These are phyloP conservation scores for Stenichneumon culpator DNA, from an alignment of 2,888 invertebrate genomes.

Conservation along the genomic window DNA sequence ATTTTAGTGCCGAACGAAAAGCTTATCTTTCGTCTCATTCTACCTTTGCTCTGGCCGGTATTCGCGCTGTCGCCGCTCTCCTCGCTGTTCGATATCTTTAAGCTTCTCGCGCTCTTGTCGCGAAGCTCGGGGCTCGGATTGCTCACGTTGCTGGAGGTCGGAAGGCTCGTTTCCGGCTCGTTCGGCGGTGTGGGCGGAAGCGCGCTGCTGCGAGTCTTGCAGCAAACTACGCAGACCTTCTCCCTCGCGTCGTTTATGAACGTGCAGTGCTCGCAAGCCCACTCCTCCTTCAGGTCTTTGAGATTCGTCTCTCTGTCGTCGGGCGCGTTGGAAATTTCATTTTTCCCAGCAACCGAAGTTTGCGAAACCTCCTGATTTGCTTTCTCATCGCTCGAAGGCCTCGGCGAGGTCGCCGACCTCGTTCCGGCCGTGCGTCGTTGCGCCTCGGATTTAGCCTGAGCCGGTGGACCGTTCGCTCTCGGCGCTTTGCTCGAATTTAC, in stretches of 20 bases:
- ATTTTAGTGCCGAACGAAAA: slow-evolving; percentile 91
- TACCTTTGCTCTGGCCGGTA: slow-evolving; percentile 88
- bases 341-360: not conserved
- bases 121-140: slow-evolving; percentile 62
- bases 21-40: slow-evolving; percentile 90
- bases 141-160: slow-evolving; percentile 36
- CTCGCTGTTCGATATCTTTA: slow-evolving; percentile 79
- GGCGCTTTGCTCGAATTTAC: not conserved
- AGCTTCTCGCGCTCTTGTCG: slow-evolving; percentile 73
- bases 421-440: not conserved
- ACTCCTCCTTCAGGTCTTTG: slow-evolving; percentile 84
- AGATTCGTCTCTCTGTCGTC: slow-evolving; percentile 34
- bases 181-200: slow-evolving; percentile 74
- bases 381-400: not conserved
- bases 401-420: not conserved
- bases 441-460: slow-evolving; percentile 1
- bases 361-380: not conserved
- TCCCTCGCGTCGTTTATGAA: slow-evolving; percentile 93
- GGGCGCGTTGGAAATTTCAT: not conserved
- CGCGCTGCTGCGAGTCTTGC: slow-evolving; percentile 89
- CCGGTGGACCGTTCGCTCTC: not conserved
- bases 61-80: slow-evolving; percentile 82
- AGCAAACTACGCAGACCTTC: slow-evolving; percentile 94
- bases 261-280: slow-evolving; percentile 97
- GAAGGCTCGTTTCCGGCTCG: slow-evolving; percentile 64